Percentiles rank a stretch among this genome's conserved stretches.
Evolutionary conservation across 1,140 invertebrate species (phyloP).

Genomic region (Megalopta genalis): DNA sequence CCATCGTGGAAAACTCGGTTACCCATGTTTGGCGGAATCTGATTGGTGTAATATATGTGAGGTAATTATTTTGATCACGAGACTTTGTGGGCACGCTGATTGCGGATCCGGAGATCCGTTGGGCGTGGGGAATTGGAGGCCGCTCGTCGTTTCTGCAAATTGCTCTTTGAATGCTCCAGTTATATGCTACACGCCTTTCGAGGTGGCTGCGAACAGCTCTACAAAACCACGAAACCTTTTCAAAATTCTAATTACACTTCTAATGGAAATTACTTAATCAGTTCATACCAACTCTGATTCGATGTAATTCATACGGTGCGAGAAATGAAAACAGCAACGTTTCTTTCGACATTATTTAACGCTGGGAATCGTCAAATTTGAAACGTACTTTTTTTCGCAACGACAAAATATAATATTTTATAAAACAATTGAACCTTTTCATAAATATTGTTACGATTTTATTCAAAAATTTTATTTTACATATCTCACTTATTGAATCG

Average conservation of each 20-base stretch:
- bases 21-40: conserved; percentile 6
- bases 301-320: background rate
- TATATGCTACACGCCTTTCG: conserved; percentile 38
- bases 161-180: conserved; percentile 60
- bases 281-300: background rate
- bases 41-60: conserved; percentile 47
- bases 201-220: conserved; percentile 19
- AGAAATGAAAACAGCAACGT: background rate
- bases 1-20: conserved; percentile 23
- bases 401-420: too few species aligned
- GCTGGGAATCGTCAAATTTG: too few species aligned
- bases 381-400: too few species aligned
- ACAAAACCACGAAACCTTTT: conserved; percentile 21
- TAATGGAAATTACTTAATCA: conserved; percentile 57
- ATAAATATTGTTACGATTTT: too few species aligned
- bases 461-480: too few species aligned
- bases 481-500: too few species aligned
- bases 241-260: conserved; percentile 33
- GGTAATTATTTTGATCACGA: conserved; percentile 56
- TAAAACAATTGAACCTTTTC: too few species aligned
- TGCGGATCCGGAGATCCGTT: conserved; percentile 41
- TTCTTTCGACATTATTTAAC: too few species aligned
- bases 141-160: conserved; percentile 59
- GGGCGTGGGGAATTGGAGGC: conserved; percentile 53
- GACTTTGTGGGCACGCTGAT: conserved; percentile 47